Percentiles rank a stretch among this genome's conserved stretches.
Conservation (phyloP, 2,888 invertebrate species). For the Eutolmus rufibarbis region DNA sequence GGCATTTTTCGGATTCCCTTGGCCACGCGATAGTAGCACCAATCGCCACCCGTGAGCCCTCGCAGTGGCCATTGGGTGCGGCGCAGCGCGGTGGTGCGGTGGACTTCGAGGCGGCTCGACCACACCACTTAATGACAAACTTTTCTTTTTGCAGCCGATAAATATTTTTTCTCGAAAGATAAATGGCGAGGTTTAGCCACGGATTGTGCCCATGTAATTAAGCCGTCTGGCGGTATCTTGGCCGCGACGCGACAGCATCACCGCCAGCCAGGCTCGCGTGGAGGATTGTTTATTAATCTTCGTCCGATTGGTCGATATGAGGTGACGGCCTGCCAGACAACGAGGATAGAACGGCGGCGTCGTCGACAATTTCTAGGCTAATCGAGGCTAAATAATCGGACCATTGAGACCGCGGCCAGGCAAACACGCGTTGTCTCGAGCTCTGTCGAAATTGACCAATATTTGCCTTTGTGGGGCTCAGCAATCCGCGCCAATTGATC, state of each 20-base stretch:
- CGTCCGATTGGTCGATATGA: neutral
- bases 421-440: neutral
- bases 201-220: neutral
- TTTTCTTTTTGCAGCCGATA: neutral
- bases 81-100: neutral
- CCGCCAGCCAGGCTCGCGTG: neutral
- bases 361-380: neutral
- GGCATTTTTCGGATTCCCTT: constrained; percentile 11
- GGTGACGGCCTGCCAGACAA: neutral
- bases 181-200: neutral
- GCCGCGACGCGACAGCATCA: neutral
- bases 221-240: neutral
- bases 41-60: neutral
- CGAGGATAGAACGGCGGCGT: neutral
- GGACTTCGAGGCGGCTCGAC: neutral
- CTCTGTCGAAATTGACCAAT: neutral
- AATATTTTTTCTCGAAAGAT: constrained; percentile 1
- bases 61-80: neutral
- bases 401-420: neutral
- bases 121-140: neutral
- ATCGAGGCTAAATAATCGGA: neutral
- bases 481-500: neutral
- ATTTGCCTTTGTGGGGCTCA: neutral
- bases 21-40: neutral
- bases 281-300: neutral